These are phyloP conservation scores for Nothocercus nigrocapillus DNA, from an alignment of 2,113 vertebrate genomes.

Conservation along the genomic window DNA sequence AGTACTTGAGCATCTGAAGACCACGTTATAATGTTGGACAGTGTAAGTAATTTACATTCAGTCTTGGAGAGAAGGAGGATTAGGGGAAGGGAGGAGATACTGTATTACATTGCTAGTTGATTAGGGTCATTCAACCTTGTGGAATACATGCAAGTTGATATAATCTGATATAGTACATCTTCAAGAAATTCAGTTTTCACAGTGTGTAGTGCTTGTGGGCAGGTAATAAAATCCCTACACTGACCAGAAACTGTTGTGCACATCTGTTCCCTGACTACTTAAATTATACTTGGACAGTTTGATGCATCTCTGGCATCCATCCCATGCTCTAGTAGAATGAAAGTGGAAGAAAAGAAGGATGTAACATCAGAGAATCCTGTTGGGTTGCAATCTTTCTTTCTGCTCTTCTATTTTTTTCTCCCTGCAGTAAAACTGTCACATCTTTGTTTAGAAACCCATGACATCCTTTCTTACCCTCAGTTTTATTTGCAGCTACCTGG, in stretches of 20 bases:
- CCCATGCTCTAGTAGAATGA: neutral
- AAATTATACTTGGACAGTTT: conserved; percentile 60
- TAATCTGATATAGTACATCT: conserved; percentile 1
- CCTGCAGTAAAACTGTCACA: neutral
- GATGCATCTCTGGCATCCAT: conserved; percentile 65
- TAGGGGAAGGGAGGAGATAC: neutral
- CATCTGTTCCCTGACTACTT: conserved; percentile 71
- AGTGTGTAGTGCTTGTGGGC: conserved; percentile 35
- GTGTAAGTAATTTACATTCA: neutral
- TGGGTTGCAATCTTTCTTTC: conserved; percentile 39
- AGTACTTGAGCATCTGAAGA: neutral
- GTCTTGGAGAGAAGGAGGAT: neutral
- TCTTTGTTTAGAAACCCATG: conserved; percentile 36
- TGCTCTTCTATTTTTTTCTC: conserved; percentile 16
- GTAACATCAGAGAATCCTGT: conserved; percentile 36
- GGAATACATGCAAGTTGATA: conserved; percentile 15
- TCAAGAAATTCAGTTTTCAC: conserved; percentile 58
- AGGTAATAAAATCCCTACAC: conserved; percentile 57
- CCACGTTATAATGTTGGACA: accelerated
- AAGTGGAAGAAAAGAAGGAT: conserved; percentile 51
- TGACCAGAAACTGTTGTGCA: conserved; percentile 70
- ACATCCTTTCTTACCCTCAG: neutral
- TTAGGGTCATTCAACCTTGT: neutral
- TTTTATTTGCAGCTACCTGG: neutral
- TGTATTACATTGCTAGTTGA: neutral